A percentile compares a stretch with the other conserved stretches of the same genome.
Conservation (phyloP, 2,113 vertebrate genomes). For the Coryphaenoides rupestris region DNA sequence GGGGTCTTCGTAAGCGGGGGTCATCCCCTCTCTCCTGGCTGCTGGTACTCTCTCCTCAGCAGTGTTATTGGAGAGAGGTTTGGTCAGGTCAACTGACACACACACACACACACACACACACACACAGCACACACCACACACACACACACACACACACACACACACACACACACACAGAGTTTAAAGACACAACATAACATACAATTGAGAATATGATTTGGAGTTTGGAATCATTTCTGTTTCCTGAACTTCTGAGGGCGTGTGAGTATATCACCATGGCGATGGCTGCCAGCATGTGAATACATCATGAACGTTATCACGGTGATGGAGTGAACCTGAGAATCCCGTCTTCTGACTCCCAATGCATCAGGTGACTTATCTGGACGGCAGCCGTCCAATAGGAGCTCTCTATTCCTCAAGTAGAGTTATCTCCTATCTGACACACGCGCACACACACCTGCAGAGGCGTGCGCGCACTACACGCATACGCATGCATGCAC, state of each 20-base stretch:
- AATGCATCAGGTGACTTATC: conserved; percentile 25
- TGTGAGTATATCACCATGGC: too few species aligned
- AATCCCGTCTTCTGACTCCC: conserved; percentile 1
- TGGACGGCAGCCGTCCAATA: conserved; percentile 30
- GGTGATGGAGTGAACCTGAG: neutral
- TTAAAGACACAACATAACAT: too few species aligned
- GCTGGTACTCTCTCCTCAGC: conserved; percentile 90
- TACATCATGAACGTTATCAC: too few species aligned
- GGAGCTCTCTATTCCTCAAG: conserved; percentile 14
- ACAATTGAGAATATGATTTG: too few species aligned
- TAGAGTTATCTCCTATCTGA: conserved; percentile 13
- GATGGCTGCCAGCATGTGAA: too few species aligned
- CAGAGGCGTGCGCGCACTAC: conserved; percentile 14
- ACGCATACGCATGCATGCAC: neutral
- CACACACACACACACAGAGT: conserved; percentile 5
- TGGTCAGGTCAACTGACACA: conserved; percentile 82
- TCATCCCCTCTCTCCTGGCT: conserved; percentile 84
- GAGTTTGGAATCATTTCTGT: too few species aligned
- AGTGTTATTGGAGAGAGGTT: too few species aligned
- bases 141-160: conserved; percentile 9
- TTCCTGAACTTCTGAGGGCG: too few species aligned
- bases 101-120: conserved; percentile 13
- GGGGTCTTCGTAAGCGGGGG: conserved; percentile 81
- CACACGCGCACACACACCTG: conserved; percentile 27
- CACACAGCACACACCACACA: too few species aligned